phyloP scores from a whole-genome alignment of 2,797 vertebrate species.

The Helarctos malayanus region DNA sequence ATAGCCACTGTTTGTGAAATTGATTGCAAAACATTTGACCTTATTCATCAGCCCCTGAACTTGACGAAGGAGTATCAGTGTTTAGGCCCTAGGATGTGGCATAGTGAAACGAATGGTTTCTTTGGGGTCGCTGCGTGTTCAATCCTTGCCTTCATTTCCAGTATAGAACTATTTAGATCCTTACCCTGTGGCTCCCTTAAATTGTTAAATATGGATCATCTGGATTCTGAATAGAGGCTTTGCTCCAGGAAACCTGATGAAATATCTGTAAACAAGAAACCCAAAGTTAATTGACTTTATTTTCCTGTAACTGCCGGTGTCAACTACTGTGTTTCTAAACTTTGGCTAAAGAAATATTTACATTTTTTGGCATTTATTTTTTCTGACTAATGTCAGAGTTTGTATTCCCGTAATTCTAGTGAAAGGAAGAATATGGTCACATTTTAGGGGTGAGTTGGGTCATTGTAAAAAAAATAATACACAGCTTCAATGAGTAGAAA shows the following conservation, averaged over 20 bases:
- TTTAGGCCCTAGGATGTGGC: not conserved
- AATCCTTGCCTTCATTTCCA: not conserved
- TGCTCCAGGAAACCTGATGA: not conserved
- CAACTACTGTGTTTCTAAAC: slow-evolving; percentile 51
- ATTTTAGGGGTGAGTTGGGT: slow-evolving; percentile 54
- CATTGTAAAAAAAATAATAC: not conserved
- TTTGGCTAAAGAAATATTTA: slow-evolving; percentile 81
- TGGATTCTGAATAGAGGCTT: slow-evolving; percentile 31
- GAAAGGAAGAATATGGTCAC: slow-evolving; percentile 52
- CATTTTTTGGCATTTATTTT: slow-evolving; percentile 72
- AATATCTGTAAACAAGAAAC: slow-evolving; percentile 55
- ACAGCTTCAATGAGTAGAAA: slow-evolving; percentile 49
- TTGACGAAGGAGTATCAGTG: not conserved
- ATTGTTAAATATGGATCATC: not conserved
- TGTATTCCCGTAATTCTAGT: slow-evolving; percentile 66
- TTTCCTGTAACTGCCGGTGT: slow-evolving; percentile 54
- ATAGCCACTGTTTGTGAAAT: slow-evolving; percentile 56
- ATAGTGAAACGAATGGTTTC: not conserved
- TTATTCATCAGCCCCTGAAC: not conserved
- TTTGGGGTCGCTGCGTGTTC: not conserved
- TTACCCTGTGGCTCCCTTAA: not conserved
- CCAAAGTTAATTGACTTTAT: slow-evolving; percentile 35
- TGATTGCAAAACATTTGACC: slow-evolving; percentile 54
- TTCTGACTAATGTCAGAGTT: slow-evolving; percentile 70
- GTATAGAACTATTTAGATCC: not conserved